These are phyloP conservation scores for Apodemus agrarius DNA, from an alignment of 2,797 vertebrate species.

Conservation along the genomic window DNA sequence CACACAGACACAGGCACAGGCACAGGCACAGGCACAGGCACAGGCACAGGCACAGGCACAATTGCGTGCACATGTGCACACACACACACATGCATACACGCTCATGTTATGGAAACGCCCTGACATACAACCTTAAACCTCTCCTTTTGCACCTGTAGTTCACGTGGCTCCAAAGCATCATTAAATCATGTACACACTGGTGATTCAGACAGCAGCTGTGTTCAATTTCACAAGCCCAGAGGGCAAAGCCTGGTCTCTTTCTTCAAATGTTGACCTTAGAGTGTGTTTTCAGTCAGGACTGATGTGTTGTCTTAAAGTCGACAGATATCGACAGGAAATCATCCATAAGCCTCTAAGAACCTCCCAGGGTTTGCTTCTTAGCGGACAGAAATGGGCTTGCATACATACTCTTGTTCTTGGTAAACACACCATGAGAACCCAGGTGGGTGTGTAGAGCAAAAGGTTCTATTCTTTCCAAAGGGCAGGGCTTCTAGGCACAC, in stretches of 20 bases:
- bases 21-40: no score
- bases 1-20: background rate
- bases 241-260: conserved; percentile 24
- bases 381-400: background rate
- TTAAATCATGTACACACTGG: conserved; percentile 65
- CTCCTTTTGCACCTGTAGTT: conserved; percentile 42
- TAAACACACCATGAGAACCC: background rate
- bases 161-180: conserved; percentile 34
- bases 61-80: no score
- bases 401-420: background rate
- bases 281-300: background rate
- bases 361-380: background rate
- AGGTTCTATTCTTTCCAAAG: background rate
- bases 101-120: background rate
- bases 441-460: background rate
- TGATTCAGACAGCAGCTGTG: conserved; percentile 54
- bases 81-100: background rate
- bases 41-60: background rate
- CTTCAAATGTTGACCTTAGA: conserved; percentile 39
- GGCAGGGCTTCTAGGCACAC: background rate
- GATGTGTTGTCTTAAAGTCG: background rate
- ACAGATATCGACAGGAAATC: background rate
- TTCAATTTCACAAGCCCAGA: conserved; percentile 40
- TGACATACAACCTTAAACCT: conserved; percentile 44
- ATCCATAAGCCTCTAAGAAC: background rate